phyloP scores from a whole-genome alignment of 2,888 invertebrate genomes.

The Julus scandinavius region DNA sequence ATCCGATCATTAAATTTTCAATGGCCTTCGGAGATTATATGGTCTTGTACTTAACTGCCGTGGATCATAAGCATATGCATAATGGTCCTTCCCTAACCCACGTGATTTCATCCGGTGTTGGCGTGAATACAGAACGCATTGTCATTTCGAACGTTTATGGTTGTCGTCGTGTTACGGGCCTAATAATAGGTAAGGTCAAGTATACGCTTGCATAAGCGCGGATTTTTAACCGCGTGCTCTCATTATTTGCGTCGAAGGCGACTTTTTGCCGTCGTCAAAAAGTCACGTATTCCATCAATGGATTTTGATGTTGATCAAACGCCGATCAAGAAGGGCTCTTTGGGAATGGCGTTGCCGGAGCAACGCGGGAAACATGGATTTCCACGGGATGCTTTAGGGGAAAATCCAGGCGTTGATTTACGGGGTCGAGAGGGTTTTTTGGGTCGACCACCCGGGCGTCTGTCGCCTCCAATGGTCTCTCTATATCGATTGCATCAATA shows the following conservation, averaged over 20 bases:
- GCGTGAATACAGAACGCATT: background rate
- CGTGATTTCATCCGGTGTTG: background rate
- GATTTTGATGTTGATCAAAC: conserved; percentile 4
- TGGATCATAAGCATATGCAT: background rate
- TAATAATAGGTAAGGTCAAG: conserved; percentile 25
- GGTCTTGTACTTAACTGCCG: background rate
- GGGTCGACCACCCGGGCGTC: background rate
- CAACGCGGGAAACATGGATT: background rate
- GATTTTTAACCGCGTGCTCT: background rate
- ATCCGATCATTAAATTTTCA: conserved; percentile 23
- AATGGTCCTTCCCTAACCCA: background rate
- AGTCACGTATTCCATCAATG: conserved; percentile 27
- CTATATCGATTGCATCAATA: background rate
- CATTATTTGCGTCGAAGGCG: background rate
- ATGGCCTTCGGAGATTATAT: background rate
- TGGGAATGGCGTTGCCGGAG: conserved; percentile 15
- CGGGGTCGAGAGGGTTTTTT: background rate
- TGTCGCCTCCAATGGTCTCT: background rate
- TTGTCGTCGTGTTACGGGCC: background rate
- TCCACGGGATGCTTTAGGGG: conserved; percentile 13
- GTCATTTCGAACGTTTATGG: background rate
- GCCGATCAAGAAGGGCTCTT: background rate
- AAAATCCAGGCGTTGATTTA: background rate
- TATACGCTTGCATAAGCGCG: background rate
- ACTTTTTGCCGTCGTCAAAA: background rate